These are phyloP conservation scores for Pelecanoides urinatrix DNA, from an alignment of 2,113 vertebrate species.

Conservation along the genomic window DNA sequence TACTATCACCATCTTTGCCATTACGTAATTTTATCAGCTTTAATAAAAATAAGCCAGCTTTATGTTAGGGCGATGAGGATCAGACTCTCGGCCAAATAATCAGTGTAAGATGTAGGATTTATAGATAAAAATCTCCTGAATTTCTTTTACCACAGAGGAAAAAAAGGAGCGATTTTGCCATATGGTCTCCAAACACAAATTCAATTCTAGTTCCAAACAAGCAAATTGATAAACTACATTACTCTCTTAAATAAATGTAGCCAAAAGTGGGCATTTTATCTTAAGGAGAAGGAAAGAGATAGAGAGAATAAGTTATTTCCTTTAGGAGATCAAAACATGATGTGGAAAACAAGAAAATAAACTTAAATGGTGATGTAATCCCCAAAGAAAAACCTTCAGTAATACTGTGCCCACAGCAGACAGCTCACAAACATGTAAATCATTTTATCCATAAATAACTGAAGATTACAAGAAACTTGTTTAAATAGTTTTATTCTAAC, in stretches of 20 bases:
- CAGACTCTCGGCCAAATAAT: not conserved
- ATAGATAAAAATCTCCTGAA: not conserved
- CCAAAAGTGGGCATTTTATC: constrained; percentile 40
- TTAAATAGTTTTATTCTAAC: constrained; percentile 33
- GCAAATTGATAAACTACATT: not conserved
- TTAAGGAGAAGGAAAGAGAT: constrained; percentile 26
- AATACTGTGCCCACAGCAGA: not conserved
- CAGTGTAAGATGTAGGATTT: not conserved
- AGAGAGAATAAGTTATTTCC: constrained; percentile 45
- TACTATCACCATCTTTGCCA: not conserved
- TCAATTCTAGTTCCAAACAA: not conserved
- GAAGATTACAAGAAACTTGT: constrained; percentile 31
- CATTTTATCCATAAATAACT: constrained; percentile 46
- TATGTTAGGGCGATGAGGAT: not conserved
- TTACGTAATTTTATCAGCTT: not conserved
- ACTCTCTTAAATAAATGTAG: not conserved
- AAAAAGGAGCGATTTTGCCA: not conserved
- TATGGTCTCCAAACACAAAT: not conserved
- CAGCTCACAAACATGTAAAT: constrained; percentile 31
- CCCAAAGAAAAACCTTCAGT: constrained; percentile 32
- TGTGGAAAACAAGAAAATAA: constrained; percentile 48
- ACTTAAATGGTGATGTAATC: constrained; percentile 43
- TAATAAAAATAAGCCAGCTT: not conserved
- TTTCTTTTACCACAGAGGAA: not conserved
- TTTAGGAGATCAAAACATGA: constrained; percentile 39